Conservation (phyloP, 2,113 vertebrate species). For the Ranitomeya variabilis region DNA sequence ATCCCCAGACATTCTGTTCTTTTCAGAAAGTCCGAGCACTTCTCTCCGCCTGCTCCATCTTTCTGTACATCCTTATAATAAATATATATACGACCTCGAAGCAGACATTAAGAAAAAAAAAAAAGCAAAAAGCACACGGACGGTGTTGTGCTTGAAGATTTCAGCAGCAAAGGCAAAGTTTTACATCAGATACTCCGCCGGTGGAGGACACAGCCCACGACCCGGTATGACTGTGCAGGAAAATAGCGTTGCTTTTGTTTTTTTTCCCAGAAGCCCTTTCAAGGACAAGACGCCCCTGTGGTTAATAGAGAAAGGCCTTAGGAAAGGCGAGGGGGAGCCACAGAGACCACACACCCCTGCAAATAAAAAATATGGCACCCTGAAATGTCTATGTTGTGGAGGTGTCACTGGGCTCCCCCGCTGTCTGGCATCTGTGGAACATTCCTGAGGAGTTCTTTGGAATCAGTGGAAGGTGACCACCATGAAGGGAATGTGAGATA, state of each 20-base stretch:
- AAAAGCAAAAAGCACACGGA: neutral
- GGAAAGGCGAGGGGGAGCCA: conserved; percentile 24
- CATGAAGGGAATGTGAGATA: conserved; percentile 40
- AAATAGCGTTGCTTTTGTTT: neutral
- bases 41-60: neutral
- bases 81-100: neutral
- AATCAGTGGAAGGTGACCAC: conserved; percentile 1
- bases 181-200: neutral
- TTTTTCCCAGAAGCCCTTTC: conserved; percentile 56
- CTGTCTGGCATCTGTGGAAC: conserved; percentile 52
- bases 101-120: neutral
- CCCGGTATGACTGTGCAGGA: conserved; percentile 10
- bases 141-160: conserved; percentile 20
- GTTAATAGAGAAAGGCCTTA: conserved; percentile 34
- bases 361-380: conserved; percentile 47
- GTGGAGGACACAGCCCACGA: neutral
- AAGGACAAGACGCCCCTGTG: conserved; percentile 54
- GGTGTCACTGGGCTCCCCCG: conserved; percentile 35
- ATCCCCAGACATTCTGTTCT: neutral
- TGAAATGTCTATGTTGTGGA: conserved; percentile 25
- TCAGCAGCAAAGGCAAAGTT: conserved; percentile 45
- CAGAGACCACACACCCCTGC: neutral
- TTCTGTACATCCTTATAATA: neutral
- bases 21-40: neutral
- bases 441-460: conserved; percentile 57